These are phyloP conservation scores for Turdus rufiventris DNA, from an alignment of 2,113 vertebrate genomes.

Conservation along the genomic window DNA sequence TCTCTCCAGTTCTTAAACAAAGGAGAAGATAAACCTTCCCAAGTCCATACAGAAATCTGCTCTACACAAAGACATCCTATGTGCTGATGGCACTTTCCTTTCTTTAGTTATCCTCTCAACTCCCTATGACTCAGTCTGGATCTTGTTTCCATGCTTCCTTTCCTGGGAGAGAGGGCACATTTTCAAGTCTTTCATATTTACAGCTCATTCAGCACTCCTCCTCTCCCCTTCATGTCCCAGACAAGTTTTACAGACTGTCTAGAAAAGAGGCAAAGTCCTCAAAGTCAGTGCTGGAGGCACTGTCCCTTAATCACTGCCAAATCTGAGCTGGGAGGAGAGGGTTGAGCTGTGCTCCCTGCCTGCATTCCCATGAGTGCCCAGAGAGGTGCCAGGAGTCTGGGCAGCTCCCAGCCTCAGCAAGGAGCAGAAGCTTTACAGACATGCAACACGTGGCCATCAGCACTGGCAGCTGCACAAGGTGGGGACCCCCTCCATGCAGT, in stretches of 20 bases:
- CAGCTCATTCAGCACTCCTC: neutral
- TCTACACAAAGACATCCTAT: neutral
- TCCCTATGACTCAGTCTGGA: neutral
- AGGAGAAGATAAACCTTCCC: neutral
- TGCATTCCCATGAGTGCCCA: neutral
- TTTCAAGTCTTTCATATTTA: neutral
- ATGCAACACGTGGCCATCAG: rapidly evolving
- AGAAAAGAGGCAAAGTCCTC: neutral
- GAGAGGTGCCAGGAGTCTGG: neutral
- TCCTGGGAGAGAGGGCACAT: neutral
- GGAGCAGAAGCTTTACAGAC: neutral
- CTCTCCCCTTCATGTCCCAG: neutral
- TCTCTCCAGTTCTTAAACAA: neutral
- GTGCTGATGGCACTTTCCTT: neutral
- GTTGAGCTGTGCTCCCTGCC: neutral
- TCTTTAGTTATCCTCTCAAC: neutral
- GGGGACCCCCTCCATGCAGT: neutral
- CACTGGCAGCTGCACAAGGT: neutral
- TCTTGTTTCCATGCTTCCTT: neutral
- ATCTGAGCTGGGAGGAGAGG: rapidly evolving
- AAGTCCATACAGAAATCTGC: neutral
- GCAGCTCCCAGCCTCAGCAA: neutral
- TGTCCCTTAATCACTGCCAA: neutral
- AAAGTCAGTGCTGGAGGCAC: neutral
- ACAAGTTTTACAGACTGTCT: neutral